Evolutionary conservation across 2,113 vertebrate genomes (phyloP).

Genomic region (Eudyptes chrysolophus): DNA sequence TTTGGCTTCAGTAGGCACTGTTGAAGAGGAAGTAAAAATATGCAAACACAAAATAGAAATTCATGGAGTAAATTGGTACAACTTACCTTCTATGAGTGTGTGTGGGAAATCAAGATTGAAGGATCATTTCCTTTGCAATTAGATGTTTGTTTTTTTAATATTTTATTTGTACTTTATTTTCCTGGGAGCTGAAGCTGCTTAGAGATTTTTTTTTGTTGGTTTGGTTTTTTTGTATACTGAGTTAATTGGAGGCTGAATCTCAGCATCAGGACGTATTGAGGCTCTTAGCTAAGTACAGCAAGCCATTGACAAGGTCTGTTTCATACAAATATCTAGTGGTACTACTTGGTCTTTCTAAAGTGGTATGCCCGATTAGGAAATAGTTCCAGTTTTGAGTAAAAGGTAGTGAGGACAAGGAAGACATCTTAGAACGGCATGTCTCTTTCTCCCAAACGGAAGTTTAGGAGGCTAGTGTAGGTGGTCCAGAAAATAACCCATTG

Average conservation of each 20-base stretch:
- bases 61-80: background rate
- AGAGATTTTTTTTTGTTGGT: background rate
- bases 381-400: background rate
- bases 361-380: background rate
- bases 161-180: background rate
- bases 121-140: background rate
- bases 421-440: background rate
- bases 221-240: background rate
- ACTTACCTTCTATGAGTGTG: background rate
- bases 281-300: background rate
- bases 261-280: background rate
- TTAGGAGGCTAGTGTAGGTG: background rate
- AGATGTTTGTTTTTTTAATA: background rate
- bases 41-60: background rate
- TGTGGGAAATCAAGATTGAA: background rate
- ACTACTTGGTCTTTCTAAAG: background rate
- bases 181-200: background rate
- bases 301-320: background rate
- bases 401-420: background rate
- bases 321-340: background rate
- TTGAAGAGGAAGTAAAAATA: background rate
- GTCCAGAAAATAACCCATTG: background rate
- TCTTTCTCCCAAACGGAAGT: background rate
- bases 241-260: background rate
- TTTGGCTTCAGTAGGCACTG: background rate